Base-by-base conservation (phyloP, 2,113 vertebrate genomes). In the Pipra filicauda region DNA sequence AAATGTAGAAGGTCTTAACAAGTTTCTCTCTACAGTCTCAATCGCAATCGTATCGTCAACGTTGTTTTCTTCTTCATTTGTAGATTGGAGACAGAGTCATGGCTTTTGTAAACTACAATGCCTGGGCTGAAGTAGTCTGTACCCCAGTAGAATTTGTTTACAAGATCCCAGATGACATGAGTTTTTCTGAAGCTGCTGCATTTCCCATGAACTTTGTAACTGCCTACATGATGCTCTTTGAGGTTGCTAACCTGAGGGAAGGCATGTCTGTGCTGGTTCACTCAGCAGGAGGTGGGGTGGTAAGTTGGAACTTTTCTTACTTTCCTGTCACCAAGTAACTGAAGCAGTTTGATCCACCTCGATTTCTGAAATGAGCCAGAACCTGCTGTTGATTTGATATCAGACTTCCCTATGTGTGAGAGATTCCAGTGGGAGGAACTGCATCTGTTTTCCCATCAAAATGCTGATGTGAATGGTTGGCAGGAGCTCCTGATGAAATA, bases 161-260 rank as follows among this genome's bases (percentile, higher is more conserved):
- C 98, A 99, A 98, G 98, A 98, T 99, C 96, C 99, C 99, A 3
- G 99, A 99, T 48, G 98, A 99, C 91, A 99, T 99, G 99, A 99
- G 97, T 75, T 99, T 99, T 96, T 97, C 99, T 0, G 99, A 99
- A 98, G 99, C 99, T 4, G 99, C 99, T 51, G 99, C 99, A 0
- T 99, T 99, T 95, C 98, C 98, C 79, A 98, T 99, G 98, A 99
- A 99, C 98, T 99, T 99, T 96, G 99, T 99, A 96, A 98, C 99
- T 64, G 99, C 99, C 35, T 99, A 99, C 95, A 99, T 99, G 99
- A 99, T 99, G 99, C 98, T 99, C 55, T 99, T 99, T 89, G 99
- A 99, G 97, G 98, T 99, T 9, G 99, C 99, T 89, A 99, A 99
- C 97, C 98, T 99, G 69, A 97, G 98, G 87, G 99, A 99, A 96